Evolutionary conservation across 37 sponge, comb jelly and placozoan genomes (phyloP).

Genomic region (Eunapius fragilis): DNA sequence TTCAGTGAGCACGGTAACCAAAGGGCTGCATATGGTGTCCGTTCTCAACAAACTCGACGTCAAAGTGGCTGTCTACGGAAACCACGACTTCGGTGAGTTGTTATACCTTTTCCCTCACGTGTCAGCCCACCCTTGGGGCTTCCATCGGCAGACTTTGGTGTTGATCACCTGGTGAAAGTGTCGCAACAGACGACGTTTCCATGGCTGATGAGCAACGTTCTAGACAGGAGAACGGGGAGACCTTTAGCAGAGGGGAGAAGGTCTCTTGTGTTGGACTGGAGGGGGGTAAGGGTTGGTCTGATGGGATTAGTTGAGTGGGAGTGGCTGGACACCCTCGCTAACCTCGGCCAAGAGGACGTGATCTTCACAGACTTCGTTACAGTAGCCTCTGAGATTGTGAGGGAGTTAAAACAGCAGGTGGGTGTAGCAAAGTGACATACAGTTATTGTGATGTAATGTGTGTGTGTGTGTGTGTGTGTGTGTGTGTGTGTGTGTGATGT

Average conservation of each 20-base stretch:
- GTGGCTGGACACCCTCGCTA: constrained; percentile 81
- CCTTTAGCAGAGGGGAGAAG: constrained; percentile 48
- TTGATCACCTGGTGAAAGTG: constrained; percentile 71
- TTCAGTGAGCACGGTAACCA: constrained; percentile 73
- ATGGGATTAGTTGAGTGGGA: constrained; percentile 81
- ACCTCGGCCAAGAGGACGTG: constrained; percentile 51
- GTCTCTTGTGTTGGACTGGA: constrained; percentile 45
- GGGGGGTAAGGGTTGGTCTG: constrained; percentile 72
- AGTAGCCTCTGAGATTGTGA: constrained; percentile 39
- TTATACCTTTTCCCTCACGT: not conserved
- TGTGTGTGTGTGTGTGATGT: constrained; percentile 9
- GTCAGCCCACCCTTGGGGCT: too few species aligned
- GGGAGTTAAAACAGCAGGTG: constrained; percentile 50
- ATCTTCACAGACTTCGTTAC: constrained; percentile 74
- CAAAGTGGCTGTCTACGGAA: constrained; percentile 77
- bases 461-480: not conserved
- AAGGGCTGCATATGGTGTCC: constrained; percentile 84
- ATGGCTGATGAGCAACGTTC: constrained; percentile 85
- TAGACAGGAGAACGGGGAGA: constrained; percentile 33
- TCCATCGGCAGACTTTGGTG: constrained; percentile 80
- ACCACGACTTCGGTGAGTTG: constrained; percentile 85
- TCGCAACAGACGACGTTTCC: constrained; percentile 57
- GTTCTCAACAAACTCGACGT: constrained; percentile 71
- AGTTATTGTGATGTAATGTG: not conserved
- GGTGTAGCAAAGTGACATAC: not conserved